phyloP scores from a whole-genome alignment of 2,888 invertebrate species.

The Mesorhabditis sp. region DNA sequence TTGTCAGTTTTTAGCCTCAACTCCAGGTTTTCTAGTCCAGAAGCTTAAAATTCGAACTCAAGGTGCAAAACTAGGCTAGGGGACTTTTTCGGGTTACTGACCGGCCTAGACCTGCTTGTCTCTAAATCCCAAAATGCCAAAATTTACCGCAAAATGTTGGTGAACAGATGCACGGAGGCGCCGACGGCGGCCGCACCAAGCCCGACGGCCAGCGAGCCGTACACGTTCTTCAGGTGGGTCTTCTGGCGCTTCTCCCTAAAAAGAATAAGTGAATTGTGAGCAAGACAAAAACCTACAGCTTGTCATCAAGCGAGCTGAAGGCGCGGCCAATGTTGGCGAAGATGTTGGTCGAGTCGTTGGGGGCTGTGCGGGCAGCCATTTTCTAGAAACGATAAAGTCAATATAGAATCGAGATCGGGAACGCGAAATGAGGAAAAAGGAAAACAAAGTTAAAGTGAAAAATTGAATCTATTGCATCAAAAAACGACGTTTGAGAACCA shows the following conservation, averaged over 20 bases:
- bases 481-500: no score
- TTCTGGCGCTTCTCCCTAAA: conserved; percentile 81
- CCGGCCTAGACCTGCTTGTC: no score
- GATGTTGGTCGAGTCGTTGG: background rate
- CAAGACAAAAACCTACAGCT: background rate
- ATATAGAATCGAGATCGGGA: no score
- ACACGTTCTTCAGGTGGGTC: conserved; percentile 89
- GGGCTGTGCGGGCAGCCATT: background rate
- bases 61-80: no score
- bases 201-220: conserved; percentile 82
- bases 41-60: no score
- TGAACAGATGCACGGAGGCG: conserved; percentile 77
- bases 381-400: background rate
- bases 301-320: background rate
- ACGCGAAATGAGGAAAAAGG: no score
- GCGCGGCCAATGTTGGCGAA: conserved; percentile 1
- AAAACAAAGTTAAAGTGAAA: no score
- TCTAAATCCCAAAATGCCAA: background rate
- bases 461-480: no score
- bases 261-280: conserved; percentile 26
- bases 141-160: conserved; percentile 65
- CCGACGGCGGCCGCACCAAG: conserved; percentile 77
- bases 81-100: no score
- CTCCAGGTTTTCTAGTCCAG: no score
- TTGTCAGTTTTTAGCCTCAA: no score